Conservation (phyloP, 2,888 invertebrate genomes). For the Allygus modestus region DNA sequence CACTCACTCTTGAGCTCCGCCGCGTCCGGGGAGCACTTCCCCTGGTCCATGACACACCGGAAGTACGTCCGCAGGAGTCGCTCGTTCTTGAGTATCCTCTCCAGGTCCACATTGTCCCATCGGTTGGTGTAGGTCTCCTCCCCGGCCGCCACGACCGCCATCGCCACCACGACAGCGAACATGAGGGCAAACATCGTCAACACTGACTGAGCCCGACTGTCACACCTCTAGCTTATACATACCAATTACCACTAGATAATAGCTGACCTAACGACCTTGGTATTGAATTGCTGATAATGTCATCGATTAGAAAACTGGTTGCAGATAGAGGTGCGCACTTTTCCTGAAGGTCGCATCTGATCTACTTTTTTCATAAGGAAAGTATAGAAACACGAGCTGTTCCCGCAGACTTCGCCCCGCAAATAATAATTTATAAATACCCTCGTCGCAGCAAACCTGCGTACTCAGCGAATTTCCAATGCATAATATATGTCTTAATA, state of each 20-base stretch:
- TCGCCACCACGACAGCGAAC: neutral
- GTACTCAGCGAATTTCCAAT: no score
- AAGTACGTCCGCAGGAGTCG: conserved; percentile 70
- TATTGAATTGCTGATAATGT: conserved; percentile 12
- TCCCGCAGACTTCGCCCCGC: no score
- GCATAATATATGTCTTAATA: no score
- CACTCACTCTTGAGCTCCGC: conserved; percentile 68
- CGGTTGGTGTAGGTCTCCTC: conserved; percentile 66
- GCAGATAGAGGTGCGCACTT: neutral
- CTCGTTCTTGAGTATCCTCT: conserved; percentile 70
- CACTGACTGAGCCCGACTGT: neutral
- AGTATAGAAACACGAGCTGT: no score
- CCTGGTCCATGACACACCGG: conserved; percentile 70
- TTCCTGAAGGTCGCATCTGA: neutral
- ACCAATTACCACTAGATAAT: neutral
- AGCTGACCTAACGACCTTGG: neutral
- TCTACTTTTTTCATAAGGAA: neutral
- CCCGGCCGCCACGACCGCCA: neutral
- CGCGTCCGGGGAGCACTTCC: conserved; percentile 69
- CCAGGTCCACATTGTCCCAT: conserved; percentile 69
- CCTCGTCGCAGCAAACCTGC: no score
- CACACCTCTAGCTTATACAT: neutral
- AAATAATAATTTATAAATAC: no score
- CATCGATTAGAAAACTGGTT: conserved; percentile 3
- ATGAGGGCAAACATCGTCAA: neutral